Evolutionary conservation across 2,888 invertebrate genomes (phyloP).

Genomic region (Ormyrus labotus): DNA sequence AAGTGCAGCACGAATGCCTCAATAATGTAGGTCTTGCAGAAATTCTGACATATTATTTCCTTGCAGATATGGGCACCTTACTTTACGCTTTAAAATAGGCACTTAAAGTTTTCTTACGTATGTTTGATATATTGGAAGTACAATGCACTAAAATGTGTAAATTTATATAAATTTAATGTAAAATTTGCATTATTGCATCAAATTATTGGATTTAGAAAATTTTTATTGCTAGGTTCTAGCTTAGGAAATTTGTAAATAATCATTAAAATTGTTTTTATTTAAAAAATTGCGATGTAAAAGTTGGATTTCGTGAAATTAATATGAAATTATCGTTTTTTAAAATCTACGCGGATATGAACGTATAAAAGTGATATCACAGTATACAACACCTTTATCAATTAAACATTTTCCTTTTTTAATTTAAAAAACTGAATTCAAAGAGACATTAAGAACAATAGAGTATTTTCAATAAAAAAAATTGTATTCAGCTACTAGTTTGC

Average conservation of each 20-base stretch:
- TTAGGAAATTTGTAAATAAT: not conserved
- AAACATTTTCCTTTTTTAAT: no score
- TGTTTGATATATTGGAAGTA: slow-evolving; percentile 7
- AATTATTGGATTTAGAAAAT: not conserved
- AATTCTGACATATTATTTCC: slow-evolving; percentile 46
- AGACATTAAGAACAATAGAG: no score
- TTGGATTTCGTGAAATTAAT: no score
- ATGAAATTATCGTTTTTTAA: no score
- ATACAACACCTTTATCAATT: no score
- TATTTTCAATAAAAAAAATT: no score
- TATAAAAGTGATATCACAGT: no score
- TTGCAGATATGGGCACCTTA: slow-evolving; percentile 38
- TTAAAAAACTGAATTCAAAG: no score
- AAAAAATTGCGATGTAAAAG: not conserved
- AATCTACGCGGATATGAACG: no score
- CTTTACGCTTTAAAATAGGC: slow-evolving; percentile 47
- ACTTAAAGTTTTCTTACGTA: slow-evolving; percentile 34
- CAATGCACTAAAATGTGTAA: not conserved
- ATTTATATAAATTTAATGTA: slow-evolving; percentile 3
- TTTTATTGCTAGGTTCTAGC: not conserved
- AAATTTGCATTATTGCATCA: not conserved
- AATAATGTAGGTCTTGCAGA: slow-evolving; percentile 29
- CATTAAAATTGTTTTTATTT: not conserved
- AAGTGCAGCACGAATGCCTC: slow-evolving; percentile 43
- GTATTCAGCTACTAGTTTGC: no score